Base-by-base conservation (phyloP, 2,888 invertebrate species). In the Ophion ventricosus region DNA sequence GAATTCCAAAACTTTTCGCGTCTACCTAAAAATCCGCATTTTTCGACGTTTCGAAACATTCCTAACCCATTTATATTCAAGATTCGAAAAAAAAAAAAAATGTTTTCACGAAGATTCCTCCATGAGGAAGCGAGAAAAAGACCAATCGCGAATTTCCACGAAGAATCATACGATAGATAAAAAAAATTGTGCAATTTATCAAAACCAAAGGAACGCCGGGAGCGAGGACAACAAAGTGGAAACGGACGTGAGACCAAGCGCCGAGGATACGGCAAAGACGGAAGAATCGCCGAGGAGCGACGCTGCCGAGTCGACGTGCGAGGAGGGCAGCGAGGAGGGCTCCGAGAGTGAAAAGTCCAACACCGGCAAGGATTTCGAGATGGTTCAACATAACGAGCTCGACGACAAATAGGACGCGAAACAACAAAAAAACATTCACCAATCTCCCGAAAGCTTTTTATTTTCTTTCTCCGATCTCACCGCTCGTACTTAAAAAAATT, bases 291-390 rank as follows among this genome's bases (percentile, higher is more conserved):
- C 63, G 77, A 82, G 77, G 85, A 87, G 59, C 43, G 82, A 82
- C 35, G 25, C 86, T 20, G 83, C 74, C n/a, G 86, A 87, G 87
- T 67, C 85, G 14, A 91, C 90, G 43, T 88, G 90, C 11, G 91
- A 92, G 84, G 93, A 92, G 69, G 91, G 89, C 26, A 91, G 92
- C 54, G 92, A 91, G 83, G 94, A 94, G 80, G 93, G 94, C 84
- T 97, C 97, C 0, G 97, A 97, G 91, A 97, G 97, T 17, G 98
- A 98, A 89, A 95, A 97, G 78, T 97, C 97, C 17, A 97, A 97
- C 87, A 97, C 97, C 0, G 97, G 97, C 88, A 96, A 96, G 89
- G 98, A 98, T 94, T 98, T 98, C 93, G 98, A 98, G 94, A 97
- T 98, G 92, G 96, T 98, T 74, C 97, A 97, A 90, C 95, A 92